Evolutionary conservation across 2,113 vertebrate genomes (phyloP).

Genomic region (Pollimyrus isidori): DNA sequence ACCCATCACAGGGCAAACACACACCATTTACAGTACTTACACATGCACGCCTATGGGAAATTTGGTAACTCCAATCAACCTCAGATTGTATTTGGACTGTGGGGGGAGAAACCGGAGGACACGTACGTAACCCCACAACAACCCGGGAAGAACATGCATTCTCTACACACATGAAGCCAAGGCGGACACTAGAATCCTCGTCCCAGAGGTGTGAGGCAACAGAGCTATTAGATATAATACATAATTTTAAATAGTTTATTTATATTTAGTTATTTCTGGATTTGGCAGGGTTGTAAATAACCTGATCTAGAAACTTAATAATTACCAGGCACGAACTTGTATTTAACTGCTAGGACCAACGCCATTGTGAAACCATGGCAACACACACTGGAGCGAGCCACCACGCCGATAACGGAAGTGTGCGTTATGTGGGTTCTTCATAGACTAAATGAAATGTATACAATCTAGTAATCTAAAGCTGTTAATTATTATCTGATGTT

Average conservation of each 20-base stretch:
- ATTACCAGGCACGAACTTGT: not conserved
- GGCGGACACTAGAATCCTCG: not conserved
- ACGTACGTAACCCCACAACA: not conserved
- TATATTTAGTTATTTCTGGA: not conserved
- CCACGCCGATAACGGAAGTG: not conserved
- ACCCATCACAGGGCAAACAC: too few species aligned
- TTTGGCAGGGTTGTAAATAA: not conserved
- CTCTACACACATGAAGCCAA: not conserved
- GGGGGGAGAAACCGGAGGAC: too few species aligned
- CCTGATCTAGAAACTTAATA: not conserved
- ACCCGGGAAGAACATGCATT: not conserved
- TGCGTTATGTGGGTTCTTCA: not conserved
- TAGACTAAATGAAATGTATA: not conserved
- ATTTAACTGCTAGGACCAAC: not conserved
- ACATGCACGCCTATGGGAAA: too few species aligned
- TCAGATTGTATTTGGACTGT: not conserved
- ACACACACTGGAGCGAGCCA: slow-evolving; percentile 24
- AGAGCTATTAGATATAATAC: too few species aligned
- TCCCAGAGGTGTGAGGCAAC: not conserved
- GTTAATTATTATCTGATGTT: not conserved
- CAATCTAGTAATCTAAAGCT: not conserved
- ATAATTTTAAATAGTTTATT: not conserved
- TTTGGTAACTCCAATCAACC: not conserved
- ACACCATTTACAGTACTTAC: too few species aligned
- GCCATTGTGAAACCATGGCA: slow-evolving; percentile 42